These are phyloP conservation scores for Cinclus mexicanus DNA, from an alignment of 2,113 vertebrate species.

Conservation along the genomic window DNA sequence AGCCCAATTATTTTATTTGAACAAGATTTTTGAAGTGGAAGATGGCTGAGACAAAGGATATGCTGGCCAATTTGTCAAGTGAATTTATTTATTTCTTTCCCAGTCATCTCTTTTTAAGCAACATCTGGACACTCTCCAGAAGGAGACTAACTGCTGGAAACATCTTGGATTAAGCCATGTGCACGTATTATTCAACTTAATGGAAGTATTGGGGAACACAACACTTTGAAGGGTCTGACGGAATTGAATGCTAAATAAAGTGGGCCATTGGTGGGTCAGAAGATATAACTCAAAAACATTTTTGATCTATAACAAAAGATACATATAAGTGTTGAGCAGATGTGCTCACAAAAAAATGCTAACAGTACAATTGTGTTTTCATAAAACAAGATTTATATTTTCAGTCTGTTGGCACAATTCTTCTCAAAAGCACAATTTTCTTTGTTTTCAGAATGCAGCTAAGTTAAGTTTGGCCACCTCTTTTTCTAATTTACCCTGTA, in stretches of 20 bases:
- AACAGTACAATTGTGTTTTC: not conserved
- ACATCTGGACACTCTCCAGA: slow-evolving; percentile 33
- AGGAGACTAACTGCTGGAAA: not conserved
- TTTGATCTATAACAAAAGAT: not conserved
- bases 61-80: not conserved
- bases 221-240: not conserved
- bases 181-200: not conserved
- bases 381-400: not conserved
- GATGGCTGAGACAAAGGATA: not conserved
- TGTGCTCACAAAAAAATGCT: not conserved
- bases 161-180: not conserved
- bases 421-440: not conserved
- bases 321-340: not conserved
- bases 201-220: not conserved
- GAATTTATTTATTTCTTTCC: slow-evolving; percentile 25
- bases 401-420: not conserved
- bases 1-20: not conserved
- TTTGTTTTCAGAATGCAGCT: not conserved
- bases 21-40: not conserved
- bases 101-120: not conserved
- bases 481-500: not conserved
- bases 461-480: not conserved
- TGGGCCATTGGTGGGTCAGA: not conserved
- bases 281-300: not conserved
- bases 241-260: not conserved